Evolutionary conservation across 92 coral and sea anemone species (phyloP).

Genomic region (Porites rus): DNA sequence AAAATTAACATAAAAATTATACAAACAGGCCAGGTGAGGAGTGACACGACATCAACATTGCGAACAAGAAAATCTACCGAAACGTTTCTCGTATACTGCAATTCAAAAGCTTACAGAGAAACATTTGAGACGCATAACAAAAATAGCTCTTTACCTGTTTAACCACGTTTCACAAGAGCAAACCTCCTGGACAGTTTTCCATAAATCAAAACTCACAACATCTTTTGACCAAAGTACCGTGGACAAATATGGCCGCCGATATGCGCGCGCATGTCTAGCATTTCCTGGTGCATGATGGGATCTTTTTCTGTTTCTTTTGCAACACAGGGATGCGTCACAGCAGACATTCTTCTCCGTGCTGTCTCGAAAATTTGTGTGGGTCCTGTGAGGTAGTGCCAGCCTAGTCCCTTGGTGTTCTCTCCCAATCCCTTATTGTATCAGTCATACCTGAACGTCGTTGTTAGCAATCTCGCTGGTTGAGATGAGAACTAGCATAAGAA

Average conservation of each 20-base stretch:
- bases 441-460: too few species aligned
- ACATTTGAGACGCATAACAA: neutral
- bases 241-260: slow-evolving; percentile 64
- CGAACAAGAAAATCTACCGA: slow-evolving; percentile 28
- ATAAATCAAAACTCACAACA: slow-evolving; percentile 7
- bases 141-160: slow-evolving; percentile 41
- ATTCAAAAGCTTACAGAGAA: neutral
- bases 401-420: too few species aligned
- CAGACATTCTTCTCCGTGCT: too few species aligned
- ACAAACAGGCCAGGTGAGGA: slow-evolving; percentile 39
- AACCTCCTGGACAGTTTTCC: slow-evolving; percentile 1
- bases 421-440: too few species aligned
- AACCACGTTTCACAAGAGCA: slow-evolving; percentile 12
- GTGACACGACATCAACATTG: slow-evolving; percentile 73
- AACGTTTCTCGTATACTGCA: neutral
- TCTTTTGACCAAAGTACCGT: slow-evolving; percentile 1
- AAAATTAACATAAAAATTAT: slow-evolving; percentile 36
- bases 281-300: slow-evolving; percentile 29
- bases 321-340: too few species aligned
- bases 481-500: too few species aligned
- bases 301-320: neutral
- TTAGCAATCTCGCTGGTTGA: too few species aligned
- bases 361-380: too few species aligned
- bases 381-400: too few species aligned
- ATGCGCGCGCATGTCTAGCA: slow-evolving; percentile 50